Conservation (phyloP, 2,113 vertebrate species). For the Geothlypis trichas region DNA sequence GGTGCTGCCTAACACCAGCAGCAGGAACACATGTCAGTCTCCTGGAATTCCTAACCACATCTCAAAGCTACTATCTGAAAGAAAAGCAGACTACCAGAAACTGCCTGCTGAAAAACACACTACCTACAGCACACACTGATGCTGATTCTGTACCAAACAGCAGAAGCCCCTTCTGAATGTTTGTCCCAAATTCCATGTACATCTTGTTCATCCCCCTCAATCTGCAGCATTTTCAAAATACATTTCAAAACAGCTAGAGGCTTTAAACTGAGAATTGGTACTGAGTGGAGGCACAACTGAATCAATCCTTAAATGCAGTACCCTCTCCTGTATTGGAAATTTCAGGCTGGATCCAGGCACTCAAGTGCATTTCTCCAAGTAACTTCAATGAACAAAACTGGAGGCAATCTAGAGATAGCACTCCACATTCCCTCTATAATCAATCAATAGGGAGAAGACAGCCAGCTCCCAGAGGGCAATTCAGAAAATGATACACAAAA, state of each 20-base stretch:
- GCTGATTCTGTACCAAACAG: neutral
- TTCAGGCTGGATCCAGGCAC: neutral
- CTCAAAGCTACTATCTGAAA: neutral
- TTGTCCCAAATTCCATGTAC: neutral
- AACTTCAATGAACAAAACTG: neutral
- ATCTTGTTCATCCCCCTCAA: neutral
- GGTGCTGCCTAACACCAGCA: neutral
- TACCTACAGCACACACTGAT: neutral
- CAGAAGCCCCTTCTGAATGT: neutral
- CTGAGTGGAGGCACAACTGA: neutral
- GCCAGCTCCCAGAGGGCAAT: neutral
- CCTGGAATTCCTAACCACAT: neutral
- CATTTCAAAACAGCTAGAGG: neutral
- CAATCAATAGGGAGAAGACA: neutral
- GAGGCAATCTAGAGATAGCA: neutral
- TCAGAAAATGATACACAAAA: neutral
- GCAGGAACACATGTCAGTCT: neutral
- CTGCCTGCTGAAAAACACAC: neutral
- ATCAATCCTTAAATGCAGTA: neutral
- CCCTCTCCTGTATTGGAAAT: neutral
- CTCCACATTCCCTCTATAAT: neutral
- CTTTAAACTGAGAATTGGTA: neutral
- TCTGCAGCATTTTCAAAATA: neutral
- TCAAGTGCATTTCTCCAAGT: neutral
- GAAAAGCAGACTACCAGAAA: neutral